Percentiles rank a stretch among this genome's conserved stretches.
phyloP scores from a whole-genome alignment of 2,888 invertebrate species.

The Nezara viridula region DNA sequence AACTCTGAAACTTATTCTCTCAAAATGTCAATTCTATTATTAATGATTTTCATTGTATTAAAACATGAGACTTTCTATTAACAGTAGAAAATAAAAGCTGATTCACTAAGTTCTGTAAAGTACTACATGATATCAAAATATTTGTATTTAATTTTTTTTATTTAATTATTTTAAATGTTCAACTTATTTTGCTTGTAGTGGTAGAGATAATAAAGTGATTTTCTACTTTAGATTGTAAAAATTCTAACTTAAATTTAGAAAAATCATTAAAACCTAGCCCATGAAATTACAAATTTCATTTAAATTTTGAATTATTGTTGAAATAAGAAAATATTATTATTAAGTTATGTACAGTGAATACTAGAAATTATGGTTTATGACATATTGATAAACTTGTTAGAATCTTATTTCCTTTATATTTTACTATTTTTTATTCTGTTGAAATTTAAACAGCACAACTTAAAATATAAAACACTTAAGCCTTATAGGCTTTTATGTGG shows the following conservation, averaged over 20 bases:
- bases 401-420: neutral
- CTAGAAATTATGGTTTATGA: neutral
- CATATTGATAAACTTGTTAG: neutral
- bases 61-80: neutral
- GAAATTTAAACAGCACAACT: constrained; percentile 4
- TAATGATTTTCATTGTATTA: constrained; percentile 22
- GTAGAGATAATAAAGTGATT: constrained; percentile 35
- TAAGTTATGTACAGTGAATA: neutral
- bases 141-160: neutral
- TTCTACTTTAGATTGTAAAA: constrained; percentile 49
- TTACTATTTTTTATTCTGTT: neutral
- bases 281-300: neutral
- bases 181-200: constrained; percentile 42
- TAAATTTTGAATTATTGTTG: neutral
- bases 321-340: neutral
- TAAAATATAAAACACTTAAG: constrained; percentile 28
- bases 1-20: constrained; percentile 48
- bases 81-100: neutral
- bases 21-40: constrained; percentile 43
- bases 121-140: constrained; percentile 2
- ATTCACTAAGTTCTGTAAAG: neutral
- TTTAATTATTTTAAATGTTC: neutral
- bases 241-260: constrained; percentile 7
- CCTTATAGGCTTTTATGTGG: constrained; percentile 35
- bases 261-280: constrained; percentile 11